Base-by-base conservation (phyloP, 2,888 invertebrate genomes). In the Trachelus stipa region DNA sequence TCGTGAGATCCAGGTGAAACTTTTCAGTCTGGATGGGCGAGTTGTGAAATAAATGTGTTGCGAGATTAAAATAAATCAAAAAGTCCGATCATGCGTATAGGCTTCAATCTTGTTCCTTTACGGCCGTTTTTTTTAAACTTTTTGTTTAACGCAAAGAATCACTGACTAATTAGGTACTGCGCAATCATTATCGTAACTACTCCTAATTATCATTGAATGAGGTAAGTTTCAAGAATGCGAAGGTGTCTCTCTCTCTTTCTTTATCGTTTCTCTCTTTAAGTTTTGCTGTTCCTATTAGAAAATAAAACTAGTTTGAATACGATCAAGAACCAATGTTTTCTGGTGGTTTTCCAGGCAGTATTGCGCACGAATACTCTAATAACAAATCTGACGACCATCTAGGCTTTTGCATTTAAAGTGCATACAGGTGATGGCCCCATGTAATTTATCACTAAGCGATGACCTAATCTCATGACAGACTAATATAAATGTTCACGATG, bases 401-500 rank as follows among this genome's bases (percentile, higher is more conserved):
- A 12, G 31, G 71, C 31, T 31, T 31, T 34, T 71, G 71, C 71
- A 71, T 71, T 71, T 71, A 71, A 71, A 71, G 31, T 71, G 71
- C 71, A 31, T 34, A 34, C 31, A 71, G 71, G 71, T 71, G 71
- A 71, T 31, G 56, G 56, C 78, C 75, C 56, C 31, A 35, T 73
- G 76, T 68, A 56, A 78, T 78, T 78, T 76, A 76, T 78, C 75
- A 15, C 71, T 68, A 15, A 15, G 76, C 23, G 56, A 56, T 68
- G 78, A 78, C 78, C 78, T 31, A 73, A 73, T 76, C 71, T 73
- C 71, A 73, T 23, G 68, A 73, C 76, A 68, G 76, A 68, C 73
- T 76, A 75, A 76, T 76, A 78, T 69, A 73, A 56, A 56, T 56
- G 23, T 56, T 56, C 56, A 15, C 56, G 56, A 56, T 56, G 56